phyloP scores from a whole-genome alignment of 1,140 invertebrate species.

The Drosophila simulans region DNA sequence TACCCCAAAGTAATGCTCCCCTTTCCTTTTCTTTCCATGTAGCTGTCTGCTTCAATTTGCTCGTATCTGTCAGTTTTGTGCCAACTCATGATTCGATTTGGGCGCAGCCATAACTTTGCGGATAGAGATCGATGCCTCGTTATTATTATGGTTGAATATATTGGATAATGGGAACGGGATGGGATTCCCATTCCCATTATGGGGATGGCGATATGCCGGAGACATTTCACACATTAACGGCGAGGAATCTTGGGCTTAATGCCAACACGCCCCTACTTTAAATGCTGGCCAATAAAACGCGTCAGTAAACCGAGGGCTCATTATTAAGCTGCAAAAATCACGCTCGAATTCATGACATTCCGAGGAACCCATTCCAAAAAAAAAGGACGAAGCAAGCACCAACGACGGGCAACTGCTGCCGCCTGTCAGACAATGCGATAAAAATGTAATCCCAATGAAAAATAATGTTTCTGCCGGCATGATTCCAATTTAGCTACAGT shows the following conservation, averaged over 20 bases:
- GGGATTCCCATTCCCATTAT: not conserved
- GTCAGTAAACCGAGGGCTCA: conserved; percentile 72
- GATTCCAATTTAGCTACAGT: conserved; percentile 76
- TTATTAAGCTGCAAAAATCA: conserved; percentile 84
- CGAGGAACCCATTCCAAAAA: not conserved
- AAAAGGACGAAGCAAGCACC: conserved; percentile 5
- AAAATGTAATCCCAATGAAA: conserved; percentile 84
- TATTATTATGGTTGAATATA: conserved; percentile 26
- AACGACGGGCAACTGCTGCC: conserved; percentile 72
- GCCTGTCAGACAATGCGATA: conserved; percentile 80
- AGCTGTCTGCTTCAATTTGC: conserved; percentile 69
- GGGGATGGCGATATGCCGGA: not conserved
- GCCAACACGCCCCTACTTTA: conserved; percentile 62
- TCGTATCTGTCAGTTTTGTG: conserved; percentile 55
- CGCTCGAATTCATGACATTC: conserved; percentile 59
- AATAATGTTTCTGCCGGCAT: conserved; percentile 77
- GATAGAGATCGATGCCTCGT: conserved; percentile 55
- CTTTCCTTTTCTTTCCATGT: not conserved
- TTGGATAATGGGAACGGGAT: conserved; percentile 6
- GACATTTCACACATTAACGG: conserved; percentile 50
- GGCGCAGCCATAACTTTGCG: conserved; percentile 23
- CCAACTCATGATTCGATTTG: conserved; percentile 64
- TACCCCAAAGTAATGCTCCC: conserved; percentile 15
- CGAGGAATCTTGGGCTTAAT: conserved; percentile 32
- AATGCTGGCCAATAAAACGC: conserved; percentile 73